Evolutionary conservation across 2,113 vertebrate species (phyloP).

Genomic region (Lethenteron camtschaticum): DNA sequence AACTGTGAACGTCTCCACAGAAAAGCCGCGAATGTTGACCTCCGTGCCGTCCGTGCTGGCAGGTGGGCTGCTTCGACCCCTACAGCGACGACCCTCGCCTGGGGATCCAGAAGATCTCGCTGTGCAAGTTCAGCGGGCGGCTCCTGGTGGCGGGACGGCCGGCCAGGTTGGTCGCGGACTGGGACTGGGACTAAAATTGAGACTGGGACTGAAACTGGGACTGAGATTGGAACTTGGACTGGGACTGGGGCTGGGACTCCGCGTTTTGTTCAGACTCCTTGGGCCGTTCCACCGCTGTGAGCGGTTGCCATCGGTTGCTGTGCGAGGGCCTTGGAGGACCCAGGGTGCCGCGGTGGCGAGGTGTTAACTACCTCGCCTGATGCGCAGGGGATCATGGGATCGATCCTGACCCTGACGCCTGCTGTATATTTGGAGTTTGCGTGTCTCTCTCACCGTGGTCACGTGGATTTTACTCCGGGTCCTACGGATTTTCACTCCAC

Average conservation of each 20-base stretch:
- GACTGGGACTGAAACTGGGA: neutral
- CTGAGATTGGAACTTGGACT: neutral
- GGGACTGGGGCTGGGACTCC: neutral
- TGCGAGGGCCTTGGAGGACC: too few relatives aligned
- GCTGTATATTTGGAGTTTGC: too few relatives aligned
- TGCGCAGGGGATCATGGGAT: too few relatives aligned
- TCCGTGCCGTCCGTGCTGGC: neutral
- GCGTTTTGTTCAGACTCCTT: neutral
- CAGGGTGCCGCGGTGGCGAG: too few relatives aligned
- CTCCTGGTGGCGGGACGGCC: slow-evolving; percentile 70
- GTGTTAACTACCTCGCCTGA: too few relatives aligned
- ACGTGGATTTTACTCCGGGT: too few relatives aligned
- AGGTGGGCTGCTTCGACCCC: slow-evolving; percentile 92
- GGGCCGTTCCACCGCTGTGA: neutral
- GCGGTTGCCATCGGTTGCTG: rapidly evolving
- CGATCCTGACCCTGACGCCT: too few relatives aligned
- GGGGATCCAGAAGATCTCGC: slow-evolving; percentile 88
- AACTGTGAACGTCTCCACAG: too few relatives aligned
- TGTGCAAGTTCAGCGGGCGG: slow-evolving; percentile 94
- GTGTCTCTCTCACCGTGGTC: too few relatives aligned
- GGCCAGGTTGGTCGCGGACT: slow-evolving; percentile 43
- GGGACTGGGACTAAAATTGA: neutral
- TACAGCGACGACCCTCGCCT: slow-evolving; percentile 90
- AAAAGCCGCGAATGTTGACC: too few relatives aligned
- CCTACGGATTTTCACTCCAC: too few relatives aligned